Percentiles rank a stretch among this genome's conserved stretches.
Evolutionary conservation across 2,888 invertebrate species (phyloP).

Genomic region (Drosophila gaucha): DNA sequence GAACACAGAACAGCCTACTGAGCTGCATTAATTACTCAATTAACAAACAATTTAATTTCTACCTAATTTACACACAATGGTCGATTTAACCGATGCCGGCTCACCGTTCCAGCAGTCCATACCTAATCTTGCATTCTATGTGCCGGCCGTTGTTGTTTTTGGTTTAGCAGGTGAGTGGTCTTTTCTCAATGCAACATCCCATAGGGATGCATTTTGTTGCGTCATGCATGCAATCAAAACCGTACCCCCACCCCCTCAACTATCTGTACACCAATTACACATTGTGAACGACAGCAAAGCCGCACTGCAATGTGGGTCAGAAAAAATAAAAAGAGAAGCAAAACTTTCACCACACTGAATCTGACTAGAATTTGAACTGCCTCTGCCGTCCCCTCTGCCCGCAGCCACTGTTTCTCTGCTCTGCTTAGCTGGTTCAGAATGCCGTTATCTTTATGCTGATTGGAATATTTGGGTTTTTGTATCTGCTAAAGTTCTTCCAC

Average conservation of each 20-base stretch:
- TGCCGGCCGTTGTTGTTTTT: constrained; percentile 92
- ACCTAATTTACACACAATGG: constrained; percentile 87
- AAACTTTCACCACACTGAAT: constrained; percentile 60
- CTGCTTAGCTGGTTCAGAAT: constrained; percentile 17
- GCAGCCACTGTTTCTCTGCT: background rate
- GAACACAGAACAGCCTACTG: constrained; percentile 5
- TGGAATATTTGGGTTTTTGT: background rate
- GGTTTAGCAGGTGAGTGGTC: constrained; percentile 90
- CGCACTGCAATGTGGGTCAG: constrained; percentile 57
- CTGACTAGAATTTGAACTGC: constrained; percentile 9
- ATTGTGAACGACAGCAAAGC: constrained; percentile 3
- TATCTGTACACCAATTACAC: background rate
- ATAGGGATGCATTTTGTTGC: constrained; percentile 27
- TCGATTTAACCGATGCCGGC: constrained; percentile 92
- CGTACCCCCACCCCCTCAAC: background rate
- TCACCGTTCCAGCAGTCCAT: constrained; percentile 94
- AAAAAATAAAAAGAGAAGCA: constrained; percentile 10
- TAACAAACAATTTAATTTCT: constrained; percentile 8
- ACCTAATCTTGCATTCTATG: constrained; percentile 93
- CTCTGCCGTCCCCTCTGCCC: background rate
- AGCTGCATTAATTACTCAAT: constrained; percentile 17
- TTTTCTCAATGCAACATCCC: background rate
- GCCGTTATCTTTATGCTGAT: constrained; percentile 31
- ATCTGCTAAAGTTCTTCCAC: background rate
- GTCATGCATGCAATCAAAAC: constrained; percentile 42